A percentile compares a stretch with the other conserved stretches of the same genome.
Conservation (phyloP, 2,797 vertebrate genomes). For the Columba guinea region DNA sequence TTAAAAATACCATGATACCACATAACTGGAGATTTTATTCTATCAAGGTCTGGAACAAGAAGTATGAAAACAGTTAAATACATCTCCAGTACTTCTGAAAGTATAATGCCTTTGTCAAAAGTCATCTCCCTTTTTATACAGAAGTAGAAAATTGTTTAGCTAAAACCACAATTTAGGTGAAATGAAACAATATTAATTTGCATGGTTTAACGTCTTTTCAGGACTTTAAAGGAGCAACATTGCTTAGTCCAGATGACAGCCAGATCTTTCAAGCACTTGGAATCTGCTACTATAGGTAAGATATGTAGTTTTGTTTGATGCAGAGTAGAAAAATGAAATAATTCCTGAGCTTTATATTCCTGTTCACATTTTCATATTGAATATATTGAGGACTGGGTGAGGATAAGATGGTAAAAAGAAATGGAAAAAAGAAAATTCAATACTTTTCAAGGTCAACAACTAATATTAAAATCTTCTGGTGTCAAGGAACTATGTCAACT, state of each 20-base stretch:
- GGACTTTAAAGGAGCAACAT: slow-evolving; percentile 77
- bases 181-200: not conserved
- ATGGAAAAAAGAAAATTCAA: not conserved
- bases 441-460: not conserved
- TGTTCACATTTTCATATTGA: not conserved
- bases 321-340: not conserved
- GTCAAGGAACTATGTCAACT: not conserved
- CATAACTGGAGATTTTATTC: not conserved
- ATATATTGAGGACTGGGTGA: not conserved
- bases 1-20: not conserved
- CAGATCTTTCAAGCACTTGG: slow-evolving; percentile 74
- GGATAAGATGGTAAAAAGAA: not conserved
- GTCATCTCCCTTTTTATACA: not conserved
- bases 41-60: not conserved
- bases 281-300: slow-evolving; percentile 77
- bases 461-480: not conserved
- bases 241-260: slow-evolving; percentile 54
- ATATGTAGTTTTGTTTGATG: not conserved
- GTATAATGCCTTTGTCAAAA: not conserved
- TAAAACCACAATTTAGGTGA: not conserved
- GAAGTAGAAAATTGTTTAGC: not conserved
- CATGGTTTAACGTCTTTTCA: slow-evolving; percentile 52
- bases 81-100: not conserved
- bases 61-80: not conserved
- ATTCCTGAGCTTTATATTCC: not conserved